Base-by-base conservation (phyloP, 2,113 vertebrate species). In the Microtus pennsylvanicus region DNA sequence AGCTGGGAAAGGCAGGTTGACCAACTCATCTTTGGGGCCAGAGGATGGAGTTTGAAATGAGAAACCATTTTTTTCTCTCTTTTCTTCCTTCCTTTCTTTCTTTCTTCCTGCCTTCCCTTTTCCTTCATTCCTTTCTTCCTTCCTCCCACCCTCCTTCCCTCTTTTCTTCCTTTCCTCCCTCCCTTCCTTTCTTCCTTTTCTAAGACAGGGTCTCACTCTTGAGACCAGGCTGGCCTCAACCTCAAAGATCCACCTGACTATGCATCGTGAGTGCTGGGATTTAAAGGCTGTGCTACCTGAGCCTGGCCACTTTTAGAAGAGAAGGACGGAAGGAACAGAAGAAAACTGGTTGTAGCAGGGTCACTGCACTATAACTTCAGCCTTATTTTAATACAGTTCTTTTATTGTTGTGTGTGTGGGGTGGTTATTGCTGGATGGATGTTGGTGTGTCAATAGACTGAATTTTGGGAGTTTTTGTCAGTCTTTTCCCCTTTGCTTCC, bases 281-380 rank as follows among this genome's bases (percentile, higher is more conserved):
- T 26, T 67, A 86, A 30, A 2, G 38, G 26, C 13, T 21, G 38
- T 67, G 38, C 28, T 45, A 12, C 28, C 38, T 4, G 58, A 45
- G 16, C 16, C 24, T 19, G 42, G 76, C 14, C 10, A 42, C 67
- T 95, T 94, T 80, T 30, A 91, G 42, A 86, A 94, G 80, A 88
- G 58, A 91, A 70, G n/a, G 58, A 91, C 65, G n/a, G 58, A 91
- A 70, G 42, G 58, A 3, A 77, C 19, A 5, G 96, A 78, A 24
- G 3, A 33, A 89, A 93, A 88, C 80, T n/a, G 16, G 16, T 55
- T 75, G 81, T 28, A 63, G 28, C 90, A 72, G 47, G 72, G 13
- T 81, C 74, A 85, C 33, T 33, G 26, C 17, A 19, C 58, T 65
- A 19, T 47, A 55, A 61, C 78, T 24, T 17, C 38, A 11, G 3